Conservation (phyloP, 2,113 vertebrate genomes). For the Gopherus flavomarginatus region DNA sequence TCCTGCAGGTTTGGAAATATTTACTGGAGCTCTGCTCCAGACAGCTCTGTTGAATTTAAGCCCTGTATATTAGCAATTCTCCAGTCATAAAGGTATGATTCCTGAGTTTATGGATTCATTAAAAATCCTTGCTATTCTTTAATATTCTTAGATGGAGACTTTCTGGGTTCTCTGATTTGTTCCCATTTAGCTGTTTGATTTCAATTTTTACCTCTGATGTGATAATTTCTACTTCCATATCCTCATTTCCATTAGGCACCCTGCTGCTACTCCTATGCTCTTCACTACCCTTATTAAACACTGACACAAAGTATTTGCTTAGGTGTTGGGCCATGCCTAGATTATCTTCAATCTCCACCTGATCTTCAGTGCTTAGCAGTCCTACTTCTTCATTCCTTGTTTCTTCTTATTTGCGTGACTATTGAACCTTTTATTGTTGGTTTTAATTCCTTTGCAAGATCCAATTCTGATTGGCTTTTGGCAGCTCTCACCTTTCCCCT, state of each 20-base stretch:
- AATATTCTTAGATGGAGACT: neutral
- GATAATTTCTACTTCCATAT: neutral
- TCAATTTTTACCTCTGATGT: neutral
- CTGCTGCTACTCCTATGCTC: neutral
- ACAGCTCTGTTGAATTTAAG: no score
- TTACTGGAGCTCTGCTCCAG: no score
- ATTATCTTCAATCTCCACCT: neutral
- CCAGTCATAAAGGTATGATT: no score
- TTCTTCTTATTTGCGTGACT: neutral
- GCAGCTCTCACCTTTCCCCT: neutral
- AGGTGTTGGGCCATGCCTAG: neutral
- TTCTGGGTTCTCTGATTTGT: neutral
- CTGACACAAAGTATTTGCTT: neutral
- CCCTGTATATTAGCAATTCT: no score
- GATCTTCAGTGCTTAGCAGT: neutral
- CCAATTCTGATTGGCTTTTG: neutral
- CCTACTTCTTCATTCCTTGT: neutral
- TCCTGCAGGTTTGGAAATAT: no score
- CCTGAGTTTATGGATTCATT: no score
- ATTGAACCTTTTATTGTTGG: neutral
- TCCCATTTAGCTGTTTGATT: neutral
- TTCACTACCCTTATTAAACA: neutral
- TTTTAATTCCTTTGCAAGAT: neutral
- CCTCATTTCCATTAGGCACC: neutral
- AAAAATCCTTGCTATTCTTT: neutral